phyloP scores from a whole-genome alignment of 2,113 vertebrate genomes.

The Notothenia coriiceps region DNA sequence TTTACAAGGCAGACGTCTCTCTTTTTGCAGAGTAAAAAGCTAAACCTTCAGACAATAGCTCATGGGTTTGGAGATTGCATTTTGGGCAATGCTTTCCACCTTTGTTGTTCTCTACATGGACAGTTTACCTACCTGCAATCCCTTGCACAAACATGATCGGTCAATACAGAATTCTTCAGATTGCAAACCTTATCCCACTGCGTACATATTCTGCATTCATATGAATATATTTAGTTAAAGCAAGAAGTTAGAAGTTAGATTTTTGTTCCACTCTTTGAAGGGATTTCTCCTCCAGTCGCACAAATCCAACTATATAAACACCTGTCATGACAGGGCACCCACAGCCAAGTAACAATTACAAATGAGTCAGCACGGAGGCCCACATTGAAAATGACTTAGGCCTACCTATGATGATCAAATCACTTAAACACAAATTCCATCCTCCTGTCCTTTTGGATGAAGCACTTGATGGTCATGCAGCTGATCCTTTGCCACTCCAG shows the following conservation, averaged over 20 bases:
- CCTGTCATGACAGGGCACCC: too few relatives aligned
- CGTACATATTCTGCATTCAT: background rate
- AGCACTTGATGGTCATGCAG: too few relatives aligned
- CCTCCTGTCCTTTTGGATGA: too few relatives aligned
- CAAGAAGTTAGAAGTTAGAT: background rate
- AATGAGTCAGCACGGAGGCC: too few relatives aligned
- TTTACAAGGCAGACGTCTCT: background rate
- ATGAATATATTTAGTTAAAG: slow-evolving; percentile 4
- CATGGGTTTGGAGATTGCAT: too few relatives aligned
- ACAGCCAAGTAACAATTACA: too few relatives aligned
- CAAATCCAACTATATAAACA: background rate
- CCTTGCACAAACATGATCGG: background rate
- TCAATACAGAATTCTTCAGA: background rate
- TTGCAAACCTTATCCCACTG: background rate
- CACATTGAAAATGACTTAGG: too few relatives aligned
- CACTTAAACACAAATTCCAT: too few relatives aligned
- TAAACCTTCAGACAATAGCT: too few relatives aligned
- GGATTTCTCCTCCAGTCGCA: slow-evolving; percentile 11
- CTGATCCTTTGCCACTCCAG: too few relatives aligned
- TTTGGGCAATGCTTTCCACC: background rate
- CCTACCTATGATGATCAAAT: too few relatives aligned
- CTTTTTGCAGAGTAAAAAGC: background rate
- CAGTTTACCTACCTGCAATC: background rate
- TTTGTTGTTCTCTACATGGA: background rate
- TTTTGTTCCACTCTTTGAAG: background rate